A percentile compares a stretch with the other conserved stretches of the same genome.
These are phyloP conservation scores for Etheostoma cragini DNA, from an alignment of 2,113 vertebrate species.

Conservation along the genomic window DNA sequence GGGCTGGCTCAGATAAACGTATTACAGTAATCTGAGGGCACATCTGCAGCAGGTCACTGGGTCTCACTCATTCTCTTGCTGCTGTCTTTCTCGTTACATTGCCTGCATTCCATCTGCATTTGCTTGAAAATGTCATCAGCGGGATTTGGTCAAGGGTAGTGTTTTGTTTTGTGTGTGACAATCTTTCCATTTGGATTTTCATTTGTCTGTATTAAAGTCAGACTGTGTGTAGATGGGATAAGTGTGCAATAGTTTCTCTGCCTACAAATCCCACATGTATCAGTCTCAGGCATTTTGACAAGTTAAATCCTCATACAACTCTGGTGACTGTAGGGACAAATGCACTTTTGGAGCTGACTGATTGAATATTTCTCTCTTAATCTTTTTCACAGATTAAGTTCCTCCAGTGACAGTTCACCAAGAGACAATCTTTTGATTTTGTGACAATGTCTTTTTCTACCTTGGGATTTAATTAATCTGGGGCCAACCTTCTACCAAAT, in stretches of 20 bases:
- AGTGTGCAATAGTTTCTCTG: slow-evolving; percentile 60
- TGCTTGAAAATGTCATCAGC: slow-evolving; percentile 55
- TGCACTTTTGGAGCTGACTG: background rate
- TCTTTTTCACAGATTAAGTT: slow-evolving; percentile 52
- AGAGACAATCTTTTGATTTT: slow-evolving; percentile 16
- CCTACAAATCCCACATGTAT: slow-evolving; percentile 61
- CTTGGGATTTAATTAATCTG: slow-evolving; percentile 31
- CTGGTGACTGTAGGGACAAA: slow-evolving; percentile 4
- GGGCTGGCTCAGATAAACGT: slow-evolving; percentile 46
- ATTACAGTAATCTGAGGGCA: slow-evolving; percentile 81
- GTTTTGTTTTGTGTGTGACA: slow-evolving; percentile 62
- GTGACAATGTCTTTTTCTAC: slow-evolving; percentile 1
- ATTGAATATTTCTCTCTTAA: slow-evolving; percentile 36
- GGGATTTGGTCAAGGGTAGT: slow-evolving; percentile 62
- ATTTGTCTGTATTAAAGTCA: slow-evolving; percentile 69
- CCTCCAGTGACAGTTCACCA: slow-evolving; percentile 22
- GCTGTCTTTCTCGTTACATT: slow-evolving; percentile 53
- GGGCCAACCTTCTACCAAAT: slow-evolving; percentile 22
- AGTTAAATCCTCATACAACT: slow-evolving; percentile 52
- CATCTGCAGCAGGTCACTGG: slow-evolving; percentile 78
- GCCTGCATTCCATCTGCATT: slow-evolving; percentile 63
- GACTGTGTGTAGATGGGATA: slow-evolving; percentile 68
- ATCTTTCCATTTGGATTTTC: slow-evolving; percentile 73
- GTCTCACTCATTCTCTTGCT: slow-evolving; percentile 50
- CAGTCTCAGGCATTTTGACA: slow-evolving; percentile 49